A percentile compares a stretch with the other conserved stretches of the same genome.
Conservation (phyloP, 2,888 invertebrate species). For the Chouioia cunea region DNA sequence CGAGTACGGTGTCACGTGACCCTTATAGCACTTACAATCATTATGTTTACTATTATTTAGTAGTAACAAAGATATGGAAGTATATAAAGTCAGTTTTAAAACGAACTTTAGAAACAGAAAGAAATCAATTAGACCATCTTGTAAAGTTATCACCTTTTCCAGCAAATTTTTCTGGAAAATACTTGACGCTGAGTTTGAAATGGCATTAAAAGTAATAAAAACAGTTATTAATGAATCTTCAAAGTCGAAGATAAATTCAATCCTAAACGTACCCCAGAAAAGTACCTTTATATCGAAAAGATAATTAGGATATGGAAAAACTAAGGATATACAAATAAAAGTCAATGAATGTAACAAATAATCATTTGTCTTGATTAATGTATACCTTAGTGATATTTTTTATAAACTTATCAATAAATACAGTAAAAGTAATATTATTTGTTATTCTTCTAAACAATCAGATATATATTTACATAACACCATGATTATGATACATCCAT, state of each 20-base stretch:
- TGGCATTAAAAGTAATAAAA: constrained; percentile 73
- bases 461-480: constrained; percentile 33
- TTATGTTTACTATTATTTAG: constrained; percentile 35
- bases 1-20: too few relatives aligned
- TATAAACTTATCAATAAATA: constrained; percentile 26
- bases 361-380: constrained; percentile 28
- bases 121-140: constrained; percentile 71
- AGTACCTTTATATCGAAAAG: constrained; percentile 37
- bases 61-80: constrained; percentile 59
- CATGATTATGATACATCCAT: background rate
- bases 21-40: too few relatives aligned
- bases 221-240: constrained; percentile 58
- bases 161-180: constrained; percentile 77
- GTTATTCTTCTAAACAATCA: constrained; percentile 33
- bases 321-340: constrained; percentile 5
- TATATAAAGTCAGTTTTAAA: constrained; percentile 68
- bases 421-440: constrained; percentile 13
- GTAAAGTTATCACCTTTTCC: constrained; percentile 77
- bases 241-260: constrained; percentile 44
- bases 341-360: background rate
- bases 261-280: constrained; percentile 6
- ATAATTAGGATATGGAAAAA: constrained; percentile 12
- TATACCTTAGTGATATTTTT: constrained; percentile 15
- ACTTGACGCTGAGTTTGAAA: constrained; percentile 68
- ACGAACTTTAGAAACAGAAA: constrained; percentile 70